Evolutionary conservation across 1,140 invertebrate genomes (phyloP), one percentile per base, ranked within the genome.

Genomic region (Pantala flavescens): DNA sequence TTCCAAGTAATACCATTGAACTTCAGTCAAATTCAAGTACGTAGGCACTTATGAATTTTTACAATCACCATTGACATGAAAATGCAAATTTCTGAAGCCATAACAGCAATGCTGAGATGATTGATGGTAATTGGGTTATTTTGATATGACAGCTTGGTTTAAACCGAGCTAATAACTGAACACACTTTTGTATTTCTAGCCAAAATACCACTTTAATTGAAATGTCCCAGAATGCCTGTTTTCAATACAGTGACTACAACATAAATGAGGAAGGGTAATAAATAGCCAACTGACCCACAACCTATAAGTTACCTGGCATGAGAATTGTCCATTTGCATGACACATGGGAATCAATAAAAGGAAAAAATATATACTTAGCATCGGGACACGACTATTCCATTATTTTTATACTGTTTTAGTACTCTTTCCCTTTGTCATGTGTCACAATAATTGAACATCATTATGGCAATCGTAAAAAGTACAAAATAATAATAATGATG

Each of bases 181-280:
- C 49, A 63, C 71, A 19, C 24, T 43, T 73, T 24, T 36, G 24
- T 42, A 63, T 74, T 70, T 75, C 70, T 75, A 75, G 74, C 74
- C 74, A 75, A 75, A 75, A 75, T 75, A 75, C 74, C 74, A 75
- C 74, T 75, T 75, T 75, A 73, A 75, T 71, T 74, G 42, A 74
- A 74, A 74, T 74, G 73, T 74, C 73, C 73, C 74, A 75, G 43
- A 72, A 72, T 75, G 55, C 71, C 43, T 75, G 21, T 36, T 75
- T 55, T 73, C 71, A 28, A 43, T 43, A 73, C 23, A 49, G 36
- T 42, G 71, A 42, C 24, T 73, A 73, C 23, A 72, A 73, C 23
- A 75, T 28, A 73, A 72, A 73, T 43, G 49, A 43, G 24, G 43
- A 74, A 24, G n/a, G 28, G 28, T 72, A 49, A 70, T 71, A 70